Conservation (phyloP, 2,113 vertebrate species). For the Leptobrachium leishanense region DNA sequence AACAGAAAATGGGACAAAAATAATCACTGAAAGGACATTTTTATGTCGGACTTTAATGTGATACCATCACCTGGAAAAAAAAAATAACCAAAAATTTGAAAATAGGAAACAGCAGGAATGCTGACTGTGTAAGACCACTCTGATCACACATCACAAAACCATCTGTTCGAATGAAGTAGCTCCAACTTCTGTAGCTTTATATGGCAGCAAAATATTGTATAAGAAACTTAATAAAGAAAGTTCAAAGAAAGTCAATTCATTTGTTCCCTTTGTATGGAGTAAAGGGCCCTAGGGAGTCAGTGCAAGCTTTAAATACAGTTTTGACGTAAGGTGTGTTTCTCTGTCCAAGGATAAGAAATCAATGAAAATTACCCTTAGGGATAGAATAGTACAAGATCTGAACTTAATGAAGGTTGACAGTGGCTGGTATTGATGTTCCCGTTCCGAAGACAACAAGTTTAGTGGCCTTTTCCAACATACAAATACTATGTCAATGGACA, state of each 20-base stretch:
- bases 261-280: slow-evolving; percentile 54
- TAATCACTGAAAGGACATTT: too few relatives aligned
- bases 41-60: too few relatives aligned
- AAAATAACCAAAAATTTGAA: too few relatives aligned
- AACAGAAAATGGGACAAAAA: too few relatives aligned
- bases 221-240: slow-evolving; percentile 15
- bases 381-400: slow-evolving; percentile 57
- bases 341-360: slow-evolving; percentile 62
- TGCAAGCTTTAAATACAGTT: slow-evolving; percentile 50
- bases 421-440: slow-evolving; percentile 67
- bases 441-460: slow-evolving; percentile 62
- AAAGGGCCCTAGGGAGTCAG: slow-evolving; percentile 52
- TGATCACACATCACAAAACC: background rate
- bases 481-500: slow-evolving; percentile 55
- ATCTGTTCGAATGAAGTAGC: too few relatives aligned
- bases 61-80: too few relatives aligned
- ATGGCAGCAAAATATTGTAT: background rate
- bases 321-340: slow-evolving; percentile 52
- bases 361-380: slow-evolving; percentile 62
- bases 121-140: background rate
- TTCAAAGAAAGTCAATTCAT: slow-evolving; percentile 54
- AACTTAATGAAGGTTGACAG: slow-evolving; percentile 67
- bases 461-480: slow-evolving; percentile 56
- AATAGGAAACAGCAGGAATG: too few relatives aligned
- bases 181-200: background rate